A percentile compares a stretch with the other conserved stretches of the same genome.
Evolutionary conservation across 2,113 vertebrate species (phyloP).

Genomic region (Neogobius melanostomus): DNA sequence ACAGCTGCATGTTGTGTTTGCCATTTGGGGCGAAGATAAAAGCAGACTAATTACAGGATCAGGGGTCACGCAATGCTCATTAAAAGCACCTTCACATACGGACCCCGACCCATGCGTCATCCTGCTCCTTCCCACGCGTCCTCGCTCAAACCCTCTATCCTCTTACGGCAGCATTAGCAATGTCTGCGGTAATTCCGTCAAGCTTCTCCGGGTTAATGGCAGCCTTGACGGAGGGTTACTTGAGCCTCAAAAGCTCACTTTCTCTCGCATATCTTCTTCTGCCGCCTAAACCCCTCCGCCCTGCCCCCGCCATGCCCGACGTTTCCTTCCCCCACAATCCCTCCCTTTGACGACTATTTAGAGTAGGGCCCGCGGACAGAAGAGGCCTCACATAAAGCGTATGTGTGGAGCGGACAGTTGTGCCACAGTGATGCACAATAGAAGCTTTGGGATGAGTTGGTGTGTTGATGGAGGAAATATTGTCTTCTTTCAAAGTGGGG

Average conservation of each 20-base stretch:
- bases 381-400: constrained; percentile 52
- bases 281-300: not conserved
- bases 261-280: constrained; percentile 46
- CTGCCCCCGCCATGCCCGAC: constrained; percentile 14
- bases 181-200: not conserved
- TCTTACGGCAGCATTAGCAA: constrained; percentile 2
- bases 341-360: constrained; percentile 70
- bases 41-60: constrained; percentile 57
- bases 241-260: constrained; percentile 46
- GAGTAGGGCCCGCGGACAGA: constrained; percentile 65
- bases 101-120: not conserved
- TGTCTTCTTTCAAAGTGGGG: not conserved
- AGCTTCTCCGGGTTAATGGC: not conserved
- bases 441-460: constrained; percentile 20
- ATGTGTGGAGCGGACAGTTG: constrained; percentile 25
- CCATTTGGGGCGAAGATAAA: constrained; percentile 46
- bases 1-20: constrained; percentile 26
- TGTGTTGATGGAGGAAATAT: not conserved
- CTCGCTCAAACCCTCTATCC: constrained; percentile 5
- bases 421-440: constrained; percentile 20
- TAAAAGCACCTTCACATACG: constrained; percentile 34
- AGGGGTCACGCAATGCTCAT: constrained; percentile 44
- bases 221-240: not conserved
- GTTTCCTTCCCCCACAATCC: constrained; percentile 67
- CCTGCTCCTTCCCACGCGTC: constrained; percentile 1